Evolutionary conservation across 2,888 invertebrate species (phyloP), one percentile per base, ranked within the genome.

Genomic region (Ischnura elegans): DNA sequence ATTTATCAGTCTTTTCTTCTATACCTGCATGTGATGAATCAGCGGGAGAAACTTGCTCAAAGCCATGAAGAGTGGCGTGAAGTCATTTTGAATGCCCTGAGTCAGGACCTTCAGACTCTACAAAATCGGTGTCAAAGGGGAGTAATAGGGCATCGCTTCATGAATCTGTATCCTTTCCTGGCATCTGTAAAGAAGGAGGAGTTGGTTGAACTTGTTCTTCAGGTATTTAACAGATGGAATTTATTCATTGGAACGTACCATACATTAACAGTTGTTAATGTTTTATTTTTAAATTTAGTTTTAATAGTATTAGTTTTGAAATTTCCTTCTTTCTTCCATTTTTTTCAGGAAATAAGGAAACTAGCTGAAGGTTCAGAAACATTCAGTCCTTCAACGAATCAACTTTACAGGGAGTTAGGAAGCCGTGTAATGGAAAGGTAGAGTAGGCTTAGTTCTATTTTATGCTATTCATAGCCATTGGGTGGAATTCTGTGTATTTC

Each of bases 361-460:
- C 95, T 98, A 21, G 97, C 98, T 0, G 97, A 97, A 95, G 98
- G 98, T 10, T 98, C 98, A 0, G 98, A 98, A 95, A 97, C 97
- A 0, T 98, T 97, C 95, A 98, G 98, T 95, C 97, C 98, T 0
- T 97, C 97, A 0, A 96, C 98, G 1, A 96, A 96, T 93, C 95
- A 97, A 94, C 95, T 98, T 93, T 97, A 98, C 94, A 96, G 96
- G 94, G 97, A 97, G 46, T 95, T 98, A 8, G 98, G 98, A 5
- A 95, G 96, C 10, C 97, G 97, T 95, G 97, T 98, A 0, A 97
- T 97, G 95, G 96, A 97, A 21, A 97, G 97, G 96, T 97, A 95
- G 95, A 66, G 51, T 86, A 36, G 8, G 45, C 47, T 86, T 29
- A 61, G 29, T 36, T 13, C n/a, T 25, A 36, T 93, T n/a, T n/a